Base-by-base conservation (phyloP, 1,140 invertebrate genomes). In the Camponotus vicinus region DNA sequence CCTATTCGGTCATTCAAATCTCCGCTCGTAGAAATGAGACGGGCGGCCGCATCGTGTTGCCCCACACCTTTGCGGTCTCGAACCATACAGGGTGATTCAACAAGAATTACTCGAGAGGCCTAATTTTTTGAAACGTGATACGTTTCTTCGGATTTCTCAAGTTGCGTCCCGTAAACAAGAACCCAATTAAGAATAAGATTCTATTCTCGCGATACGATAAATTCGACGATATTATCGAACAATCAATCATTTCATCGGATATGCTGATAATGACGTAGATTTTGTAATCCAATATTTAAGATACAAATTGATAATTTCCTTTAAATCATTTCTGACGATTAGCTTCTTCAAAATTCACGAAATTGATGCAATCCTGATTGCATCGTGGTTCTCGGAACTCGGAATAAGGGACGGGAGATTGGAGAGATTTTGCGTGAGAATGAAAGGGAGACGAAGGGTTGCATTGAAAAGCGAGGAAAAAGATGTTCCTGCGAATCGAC, bases 1-100 rank as follows among this genome's bases (percentile, higher is more conserved):
- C 80, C 84, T 92, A 89, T 86, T 86, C 87, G 88, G 90, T 92
- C 91, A 90, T 92, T 92, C 88, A 91, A 93, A 90, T 93, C 92
- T 91, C 90, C 86, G 78, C 86, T 86, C 67, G 86, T 85, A 87
- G 87, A 85, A 89, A 91, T 86, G 84, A 91, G 90, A 91, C 86
- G 85, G 85, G 63, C 87, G 80, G 79, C 57, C 61, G 88, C 21
- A 63, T 21, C 70, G 57, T 63, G 87, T 83, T 76, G 61, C 78
- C 67, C 45, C 59, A 84, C 88, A 86, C 89, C 78, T 88, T n/a
- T 37, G 45, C 79, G 15, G 69, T 40, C 37, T 49, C 32, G 40
- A 57, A 66, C 40, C 71, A 55, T 90, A 90, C 59, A 90, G 86
- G 86, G 86, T 91, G 85, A 89, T 88, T 85, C 83, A 85, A 88